Base-by-base conservation (phyloP, 92 coral and sea anemone species). In the Diadumene lineata region DNA sequence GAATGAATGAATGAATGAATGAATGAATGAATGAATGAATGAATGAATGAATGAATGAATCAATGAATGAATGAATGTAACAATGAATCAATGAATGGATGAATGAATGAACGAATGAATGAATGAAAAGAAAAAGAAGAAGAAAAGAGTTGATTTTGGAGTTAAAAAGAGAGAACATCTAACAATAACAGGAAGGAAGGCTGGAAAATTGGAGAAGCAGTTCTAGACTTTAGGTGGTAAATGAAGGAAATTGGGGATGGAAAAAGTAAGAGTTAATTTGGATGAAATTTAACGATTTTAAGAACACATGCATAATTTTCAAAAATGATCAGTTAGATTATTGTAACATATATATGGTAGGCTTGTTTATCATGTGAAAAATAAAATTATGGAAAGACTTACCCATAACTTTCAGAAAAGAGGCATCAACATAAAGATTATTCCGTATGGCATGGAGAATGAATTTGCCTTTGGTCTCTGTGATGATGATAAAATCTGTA, bases 391-490 rank as follows among this genome's bases (percentile, higher is more conserved):
- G 27, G 9, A 27, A 24, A 44, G 23, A 38, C 98, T 91, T 85
- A 94, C 98, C 97, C 26, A 82, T 63, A 27, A 94, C 86, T 84
- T 94, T 94, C 27, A 94, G 84, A 64, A 94, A 94, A 30, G 88
- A 83, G 11, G 98, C 89, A 79, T 94, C 98, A 1, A 88, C 82
- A 64, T 75, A 88, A 38, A 94, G 56, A 34, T 75, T 75, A 69
- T 92, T 94, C n/a, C 78, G 79, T 21, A 94, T 69, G 22, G 97
- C 98, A 50, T 92, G 96, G 63, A 87, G 66, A 26, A 76, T 77
- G 27, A 70, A 46, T 8, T 28, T 61, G 32, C 64, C 72, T 15
- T 29, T 16, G 19, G 83, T 64, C 53, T 79, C 78, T 29, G 92
- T 87, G 22, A 85, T 90, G 11, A 88, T 78, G n/a, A 91, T 21